A percentile compares a stretch with the other conserved stretches of the same genome.
Conservation (phyloP, 2,113 vertebrate genomes). For the Chloebia gouldiae region DNA sequence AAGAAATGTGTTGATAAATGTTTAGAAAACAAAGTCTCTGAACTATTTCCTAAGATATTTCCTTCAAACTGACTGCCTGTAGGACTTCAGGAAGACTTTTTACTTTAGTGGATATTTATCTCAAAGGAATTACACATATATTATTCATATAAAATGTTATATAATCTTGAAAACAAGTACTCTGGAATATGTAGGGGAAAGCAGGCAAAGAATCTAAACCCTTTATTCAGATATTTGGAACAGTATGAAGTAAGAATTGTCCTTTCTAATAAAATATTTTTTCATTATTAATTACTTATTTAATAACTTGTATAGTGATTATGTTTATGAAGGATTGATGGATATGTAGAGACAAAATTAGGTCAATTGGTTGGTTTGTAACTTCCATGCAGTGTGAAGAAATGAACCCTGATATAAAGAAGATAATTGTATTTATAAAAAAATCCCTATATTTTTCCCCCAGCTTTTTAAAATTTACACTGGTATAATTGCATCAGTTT, state of each 20-base stretch:
- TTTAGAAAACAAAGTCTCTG: not conserved
- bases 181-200: not conserved
- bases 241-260: not conserved
- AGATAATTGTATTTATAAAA: not conserved
- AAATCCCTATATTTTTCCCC: not conserved
- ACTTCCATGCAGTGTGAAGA: not conserved
- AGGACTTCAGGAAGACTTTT: not conserved
- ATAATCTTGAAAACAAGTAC: not conserved
- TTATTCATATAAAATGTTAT: not conserved
- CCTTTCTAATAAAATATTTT: not conserved
- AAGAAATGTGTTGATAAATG: not conserved
- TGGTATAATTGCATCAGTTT: not conserved
- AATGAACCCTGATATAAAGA: not conserved
- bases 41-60: not conserved
- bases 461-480: not conserved
- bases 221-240: not conserved
- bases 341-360: not conserved
- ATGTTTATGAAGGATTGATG: not conserved
- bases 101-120: not conserved
- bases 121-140: not conserved
- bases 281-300: not conserved
- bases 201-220: not conserved
- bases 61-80: not conserved
- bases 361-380: not conserved
- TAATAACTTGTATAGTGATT: not conserved